Conservation (phyloP, 1,140 invertebrate genomes). For the Varroa destructor region DNA sequence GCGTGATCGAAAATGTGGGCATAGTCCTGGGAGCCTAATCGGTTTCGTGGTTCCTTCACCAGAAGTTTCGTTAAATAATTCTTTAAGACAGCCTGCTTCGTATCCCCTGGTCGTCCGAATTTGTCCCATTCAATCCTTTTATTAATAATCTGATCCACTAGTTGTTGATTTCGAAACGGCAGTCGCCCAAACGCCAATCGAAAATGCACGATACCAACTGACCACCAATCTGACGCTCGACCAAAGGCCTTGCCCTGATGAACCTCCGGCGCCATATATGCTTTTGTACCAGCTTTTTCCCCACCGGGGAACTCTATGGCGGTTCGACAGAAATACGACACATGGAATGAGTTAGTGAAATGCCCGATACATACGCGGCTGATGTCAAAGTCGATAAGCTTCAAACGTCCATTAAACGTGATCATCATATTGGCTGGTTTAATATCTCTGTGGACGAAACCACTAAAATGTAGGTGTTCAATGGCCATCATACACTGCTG, state of each 20-base stretch:
- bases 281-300: constrained; percentile 2
- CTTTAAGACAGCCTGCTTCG: background rate
- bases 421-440: constrained; percentile 5
- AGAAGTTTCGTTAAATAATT: background rate
- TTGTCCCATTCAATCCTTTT: background rate
- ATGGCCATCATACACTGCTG: constrained; percentile 16
- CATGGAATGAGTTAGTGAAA: background rate
- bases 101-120: background rate
- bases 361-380: constrained; percentile 1
- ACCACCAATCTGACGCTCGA: constrained; percentile 16
- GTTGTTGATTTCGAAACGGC: background rate
- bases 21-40: constrained; percentile 11
- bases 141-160: background rate
- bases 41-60: constrained; percentile 1
- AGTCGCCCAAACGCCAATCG: constrained; percentile 10
- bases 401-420: background rate
- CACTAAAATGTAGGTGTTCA: constrained; percentile 8
- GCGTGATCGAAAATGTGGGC: background rate
- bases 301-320: background rate
- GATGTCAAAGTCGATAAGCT: constrained; percentile 20
- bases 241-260: constrained; percentile 6
- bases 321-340: background rate
- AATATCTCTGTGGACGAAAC: constrained; percentile 16
- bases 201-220: background rate
- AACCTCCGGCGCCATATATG: constrained; percentile 18